Conservation (phyloP, 2,888 invertebrate species). For the Elysia crispata region DNA sequence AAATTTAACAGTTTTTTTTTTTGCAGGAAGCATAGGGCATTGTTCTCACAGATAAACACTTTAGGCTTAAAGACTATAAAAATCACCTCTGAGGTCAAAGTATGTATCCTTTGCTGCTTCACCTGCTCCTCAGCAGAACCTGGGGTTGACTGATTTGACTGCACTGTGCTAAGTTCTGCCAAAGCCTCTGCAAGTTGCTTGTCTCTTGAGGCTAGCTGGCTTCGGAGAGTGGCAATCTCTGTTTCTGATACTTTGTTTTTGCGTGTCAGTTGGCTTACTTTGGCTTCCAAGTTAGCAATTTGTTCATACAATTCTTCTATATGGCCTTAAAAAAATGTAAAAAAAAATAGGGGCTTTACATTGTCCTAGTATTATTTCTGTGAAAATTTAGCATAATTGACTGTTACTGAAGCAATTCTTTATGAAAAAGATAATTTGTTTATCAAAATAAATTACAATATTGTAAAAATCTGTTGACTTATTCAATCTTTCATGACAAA, state of each 20-base stretch:
- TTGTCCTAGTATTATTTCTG: too few species aligned
- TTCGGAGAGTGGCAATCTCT: conserved; percentile 61
- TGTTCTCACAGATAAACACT: too few species aligned
- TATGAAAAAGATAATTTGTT: too few species aligned
- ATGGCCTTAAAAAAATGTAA: conserved; percentile 50
- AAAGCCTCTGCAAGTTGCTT: conserved; percentile 65
- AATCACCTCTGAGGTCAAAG: conserved; percentile 51
- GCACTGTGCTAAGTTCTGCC: conserved; percentile 59
- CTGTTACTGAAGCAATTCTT: too few species aligned
- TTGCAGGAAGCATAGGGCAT: too few species aligned
- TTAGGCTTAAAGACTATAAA: too few species aligned
- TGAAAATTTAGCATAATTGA: too few species aligned
- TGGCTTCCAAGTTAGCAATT: conserved; percentile 56
- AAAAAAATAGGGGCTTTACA: neutral
- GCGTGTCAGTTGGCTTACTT: conserved; percentile 60
- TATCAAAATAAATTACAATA: too few species aligned
- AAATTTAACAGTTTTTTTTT: too few species aligned
- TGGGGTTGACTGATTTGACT: conserved; percentile 51
- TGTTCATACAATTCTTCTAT: conserved; percentile 53
- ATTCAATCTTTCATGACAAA: neutral
- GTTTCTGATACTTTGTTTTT: conserved; percentile 60
- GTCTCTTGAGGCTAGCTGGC: conserved; percentile 65
- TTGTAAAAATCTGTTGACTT: too few species aligned
- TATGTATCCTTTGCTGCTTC: conserved; percentile 65
- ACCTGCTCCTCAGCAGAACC: conserved; percentile 56